Base-by-base conservation (phyloP, 2,113 vertebrate species). In the Bubalus kerabau region DNA sequence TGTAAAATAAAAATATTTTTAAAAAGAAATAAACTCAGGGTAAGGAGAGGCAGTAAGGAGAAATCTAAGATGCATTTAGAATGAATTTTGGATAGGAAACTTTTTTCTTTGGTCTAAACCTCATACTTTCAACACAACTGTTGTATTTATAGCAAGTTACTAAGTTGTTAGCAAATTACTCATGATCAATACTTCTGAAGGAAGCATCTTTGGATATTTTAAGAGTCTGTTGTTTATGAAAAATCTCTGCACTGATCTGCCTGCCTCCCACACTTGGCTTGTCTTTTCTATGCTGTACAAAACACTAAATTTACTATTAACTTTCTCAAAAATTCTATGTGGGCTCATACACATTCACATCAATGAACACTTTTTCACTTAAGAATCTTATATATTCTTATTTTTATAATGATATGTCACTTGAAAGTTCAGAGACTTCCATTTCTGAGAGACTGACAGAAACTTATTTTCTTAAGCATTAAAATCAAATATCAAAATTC, bases 381-480 rank as follows among this genome's bases (percentile, higher is more conserved):
- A 95, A 60, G 2, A 64, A 36, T 71, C 85, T 71, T 92, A 64
- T 7, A n/a, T 89, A 62, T 80, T 91, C 28, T 91, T 76, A 64
- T 57, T 96, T 93, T 57, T 87, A 54, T 46, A 93, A 87, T 57
- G 19, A 57, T 2, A n/a, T 4, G 6, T 0, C 84, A 87, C 8
- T 80, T 92, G 24, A 90, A 96, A 92, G 12, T 62, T 93, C 60
- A 96, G n/a, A 86, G 46, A 91, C 9, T 96, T 87, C 48, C n/a
- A 6, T 52, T n/a, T 52, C 81, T 81, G 48, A 91, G 67, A 96
- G 16, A 36, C 21, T n/a, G 2, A 7, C 7, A 78, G 24, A 90
- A 91, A 90, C 12, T 10, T 50, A 52, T 78, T 88, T 59, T 85
- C 24, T 85, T 46, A 83, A 62, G 19, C 57, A 36, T 9, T 83